Percentiles rank a stretch among this genome's conserved stretches.
Evolutionary conservation across 2,113 vertebrate species (phyloP).

Genomic region (Rousettus leschenaultii): DNA sequence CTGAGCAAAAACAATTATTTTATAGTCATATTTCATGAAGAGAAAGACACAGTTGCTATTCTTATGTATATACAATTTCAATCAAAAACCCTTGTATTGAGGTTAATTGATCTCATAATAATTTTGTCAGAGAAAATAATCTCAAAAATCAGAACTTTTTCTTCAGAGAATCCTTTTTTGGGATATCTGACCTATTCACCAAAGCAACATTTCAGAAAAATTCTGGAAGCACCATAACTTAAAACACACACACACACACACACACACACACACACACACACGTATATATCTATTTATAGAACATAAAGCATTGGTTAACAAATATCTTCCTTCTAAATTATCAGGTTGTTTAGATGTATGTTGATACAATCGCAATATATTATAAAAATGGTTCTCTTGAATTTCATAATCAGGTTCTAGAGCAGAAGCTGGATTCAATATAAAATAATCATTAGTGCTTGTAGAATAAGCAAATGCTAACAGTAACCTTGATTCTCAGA

Average conservation of each 20-base stretch:
- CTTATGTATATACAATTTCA: not conserved
- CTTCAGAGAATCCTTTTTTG: not conserved
- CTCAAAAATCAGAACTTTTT: not conserved
- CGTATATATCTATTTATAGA: not conserved
- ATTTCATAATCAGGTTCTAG: not conserved
- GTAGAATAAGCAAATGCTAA: not conserved
- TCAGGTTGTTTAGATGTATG: not conserved
- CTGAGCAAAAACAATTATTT: not conserved
- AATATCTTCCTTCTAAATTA: not conserved
- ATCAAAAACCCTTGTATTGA: not conserved
- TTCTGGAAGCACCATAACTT: not conserved
- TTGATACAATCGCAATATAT: not conserved
- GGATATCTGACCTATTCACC: not conserved
- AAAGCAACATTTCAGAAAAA: not conserved
- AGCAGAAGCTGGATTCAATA: not conserved
- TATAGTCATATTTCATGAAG: not conserved
- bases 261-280: too few relatives aligned
- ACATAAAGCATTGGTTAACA: not conserved
- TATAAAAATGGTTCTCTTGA: not conserved
- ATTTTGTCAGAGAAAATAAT: not conserved
- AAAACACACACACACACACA: not conserved
- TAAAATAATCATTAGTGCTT: constrained; percentile 37
- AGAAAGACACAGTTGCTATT: not conserved
- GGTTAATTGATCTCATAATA: not conserved
- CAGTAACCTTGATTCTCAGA: not conserved